phyloP scores from a whole-genome alignment of 2,113 vertebrate species.

The Lynx canadensis region DNA sequence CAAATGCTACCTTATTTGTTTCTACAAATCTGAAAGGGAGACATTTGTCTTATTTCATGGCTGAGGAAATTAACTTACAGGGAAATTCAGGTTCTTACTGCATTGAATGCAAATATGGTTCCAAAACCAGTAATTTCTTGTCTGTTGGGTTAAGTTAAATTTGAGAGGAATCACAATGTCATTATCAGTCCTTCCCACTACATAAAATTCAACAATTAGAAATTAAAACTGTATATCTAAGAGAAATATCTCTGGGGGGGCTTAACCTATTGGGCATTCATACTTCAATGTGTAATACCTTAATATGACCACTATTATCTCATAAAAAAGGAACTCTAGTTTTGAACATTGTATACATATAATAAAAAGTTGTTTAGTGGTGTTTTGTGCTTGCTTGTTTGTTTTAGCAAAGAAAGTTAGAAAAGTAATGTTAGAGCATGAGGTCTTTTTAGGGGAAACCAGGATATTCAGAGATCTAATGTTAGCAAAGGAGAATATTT shows the following conservation, averaged over 20 bases:
- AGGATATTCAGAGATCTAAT: neutral
- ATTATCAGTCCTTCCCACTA: neutral
- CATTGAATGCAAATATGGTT: neutral
- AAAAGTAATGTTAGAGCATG: neutral
- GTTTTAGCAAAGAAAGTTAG: neutral
- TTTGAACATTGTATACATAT: neutral
- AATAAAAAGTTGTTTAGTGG: neutral
- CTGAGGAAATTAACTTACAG: neutral
- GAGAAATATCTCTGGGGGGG: neutral
- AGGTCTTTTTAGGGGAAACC: neutral
- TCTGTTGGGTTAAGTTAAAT: neutral
- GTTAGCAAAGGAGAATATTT: neutral
- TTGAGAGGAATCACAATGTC: slow-evolving; percentile 10
- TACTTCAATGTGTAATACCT: neutral
- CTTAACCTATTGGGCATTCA: neutral
- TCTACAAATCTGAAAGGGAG: neutral
- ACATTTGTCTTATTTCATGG: slow-evolving; percentile 3
- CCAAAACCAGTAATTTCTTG: neutral
- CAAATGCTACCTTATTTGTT: neutral
- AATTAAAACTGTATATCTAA: slow-evolving; percentile 16
- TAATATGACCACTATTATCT: neutral
- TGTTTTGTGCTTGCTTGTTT: neutral
- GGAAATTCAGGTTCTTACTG: neutral
- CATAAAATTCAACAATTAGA: slow-evolving; percentile 4
- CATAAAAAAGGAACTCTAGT: neutral